A percentile compares a stretch with the other conserved stretches of the same genome.
These are phyloP conservation scores for Leucoraja ocellata DNA, from an alignment of 2,797 vertebrate species.

Conservation along the genomic window DNA sequence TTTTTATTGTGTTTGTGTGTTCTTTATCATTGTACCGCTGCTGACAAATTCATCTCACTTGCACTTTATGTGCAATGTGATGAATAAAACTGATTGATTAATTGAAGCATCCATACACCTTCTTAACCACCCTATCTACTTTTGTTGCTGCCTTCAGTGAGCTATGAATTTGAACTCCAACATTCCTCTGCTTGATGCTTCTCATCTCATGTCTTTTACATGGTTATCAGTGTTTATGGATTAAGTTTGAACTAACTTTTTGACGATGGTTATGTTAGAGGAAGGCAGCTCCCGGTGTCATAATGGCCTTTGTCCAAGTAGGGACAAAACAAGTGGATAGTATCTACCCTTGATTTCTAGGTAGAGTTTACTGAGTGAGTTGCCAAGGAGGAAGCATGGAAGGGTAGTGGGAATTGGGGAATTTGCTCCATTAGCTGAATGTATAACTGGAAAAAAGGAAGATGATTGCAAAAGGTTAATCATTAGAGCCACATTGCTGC, in stretches of 20 bases:
- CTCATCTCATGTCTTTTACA: not conserved
- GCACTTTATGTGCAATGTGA: too few species aligned
- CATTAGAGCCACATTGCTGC: not conserved
- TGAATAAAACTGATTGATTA: too few species aligned
- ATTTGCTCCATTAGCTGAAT: not conserved
- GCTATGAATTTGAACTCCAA: too few species aligned
- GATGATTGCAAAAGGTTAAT: not conserved
- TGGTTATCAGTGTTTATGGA: not conserved
- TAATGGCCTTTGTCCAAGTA: not conserved
- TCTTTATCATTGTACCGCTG: too few species aligned
- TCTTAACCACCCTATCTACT: too few species aligned
- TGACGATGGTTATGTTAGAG: not conserved
- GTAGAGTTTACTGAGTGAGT: not conserved
- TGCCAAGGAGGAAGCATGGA: not conserved
- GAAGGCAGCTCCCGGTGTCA: not conserved
- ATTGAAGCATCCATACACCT: too few species aligned
- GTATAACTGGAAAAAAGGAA: not conserved
- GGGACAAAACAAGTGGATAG: not conserved
- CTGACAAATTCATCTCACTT: too few species aligned
- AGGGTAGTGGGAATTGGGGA: not conserved
- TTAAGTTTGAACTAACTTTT: not conserved
- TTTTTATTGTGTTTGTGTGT: too few species aligned
- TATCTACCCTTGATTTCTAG: not conserved
- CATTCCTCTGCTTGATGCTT: not conserved
- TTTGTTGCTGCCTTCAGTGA: too few species aligned